Evolutionary conservation across 2,113 vertebrate genomes (phyloP).

Genomic region (Tenebrosternarchus preto): DNA sequence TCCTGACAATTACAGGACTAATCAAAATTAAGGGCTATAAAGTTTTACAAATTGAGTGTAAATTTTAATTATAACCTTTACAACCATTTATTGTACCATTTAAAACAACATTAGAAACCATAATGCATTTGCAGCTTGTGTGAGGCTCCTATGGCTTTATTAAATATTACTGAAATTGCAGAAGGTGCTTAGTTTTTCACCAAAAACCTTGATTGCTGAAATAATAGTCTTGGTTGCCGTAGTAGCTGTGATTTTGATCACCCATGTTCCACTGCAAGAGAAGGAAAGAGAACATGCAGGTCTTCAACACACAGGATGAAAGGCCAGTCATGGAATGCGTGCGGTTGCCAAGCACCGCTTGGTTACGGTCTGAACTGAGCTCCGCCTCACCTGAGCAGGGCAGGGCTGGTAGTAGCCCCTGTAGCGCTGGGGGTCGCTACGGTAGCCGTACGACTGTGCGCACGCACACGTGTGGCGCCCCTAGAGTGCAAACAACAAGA

Average conservation of each 20-base stretch:
- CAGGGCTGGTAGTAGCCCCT: constrained; percentile 78
- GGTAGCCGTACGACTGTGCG: constrained; percentile 69
- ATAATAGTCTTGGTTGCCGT: constrained; percentile 59
- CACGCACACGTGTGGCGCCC: constrained; percentile 11
- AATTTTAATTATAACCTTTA: no score
- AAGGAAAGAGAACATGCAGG: background rate
- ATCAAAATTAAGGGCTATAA: background rate
- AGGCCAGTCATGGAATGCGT: background rate
- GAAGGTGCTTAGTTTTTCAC: constrained; percentile 59
- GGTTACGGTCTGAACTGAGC: background rate
- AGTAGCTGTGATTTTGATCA: constrained; percentile 75
- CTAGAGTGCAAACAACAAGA: background rate
- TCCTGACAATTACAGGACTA: no score
- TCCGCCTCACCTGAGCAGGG: constrained; percentile 71
- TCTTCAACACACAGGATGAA: background rate
- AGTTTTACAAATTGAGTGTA: constrained; percentile 6
- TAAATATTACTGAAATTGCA: background rate
- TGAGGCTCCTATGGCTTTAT: no score
- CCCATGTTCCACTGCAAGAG: constrained; percentile 77
- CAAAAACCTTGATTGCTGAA: constrained; percentile 68
- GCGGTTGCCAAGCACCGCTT: background rate
- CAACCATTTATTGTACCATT: background rate
- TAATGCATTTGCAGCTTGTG: no score
- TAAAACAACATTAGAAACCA: background rate
- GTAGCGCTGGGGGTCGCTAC: constrained; percentile 77